Conservation (phyloP, 2,888 invertebrate genomes). For the Plagiodera versicolora region DNA sequence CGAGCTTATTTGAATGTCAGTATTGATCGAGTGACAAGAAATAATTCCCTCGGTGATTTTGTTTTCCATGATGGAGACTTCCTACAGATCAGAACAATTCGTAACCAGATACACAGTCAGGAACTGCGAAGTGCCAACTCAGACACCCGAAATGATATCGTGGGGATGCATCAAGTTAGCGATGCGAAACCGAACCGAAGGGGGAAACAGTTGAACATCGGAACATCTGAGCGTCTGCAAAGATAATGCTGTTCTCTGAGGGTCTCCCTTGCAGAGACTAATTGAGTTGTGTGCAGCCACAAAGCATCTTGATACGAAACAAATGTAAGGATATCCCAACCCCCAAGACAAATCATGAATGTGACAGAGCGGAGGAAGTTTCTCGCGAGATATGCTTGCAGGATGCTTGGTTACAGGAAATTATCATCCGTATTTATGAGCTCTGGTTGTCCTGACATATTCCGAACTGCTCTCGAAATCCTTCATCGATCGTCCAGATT, state of each 20-base stretch:
- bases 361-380: conserved; percentile 31
- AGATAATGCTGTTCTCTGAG: conserved; percentile 45
- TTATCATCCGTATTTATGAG: background rate
- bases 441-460: background rate
- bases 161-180: conserved; percentile 29
- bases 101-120: conserved; percentile 17
- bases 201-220: conserved; percentile 30
- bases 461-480: background rate
- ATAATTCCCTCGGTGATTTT: too few relatives aligned
- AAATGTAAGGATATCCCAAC: conserved; percentile 41
- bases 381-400: background rate
- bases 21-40: too few relatives aligned
- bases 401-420: background rate
- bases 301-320: conserved; percentile 44
- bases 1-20: too few relatives aligned
- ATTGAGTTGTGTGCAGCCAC: conserved; percentile 48
- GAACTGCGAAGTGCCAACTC: conserved; percentile 24
- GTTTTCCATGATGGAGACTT: too few relatives aligned
- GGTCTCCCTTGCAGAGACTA: conserved; percentile 45
- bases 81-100: background rate
- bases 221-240: conserved; percentile 37
- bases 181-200: conserved; percentile 39
- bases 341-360: conserved; percentile 41
- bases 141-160: conserved; percentile 20
- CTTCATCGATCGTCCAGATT: too few relatives aligned